These are phyloP conservation scores for Melolontha melolontha DNA, from an alignment of 2,888 invertebrate species.

Conservation along the genomic window DNA sequence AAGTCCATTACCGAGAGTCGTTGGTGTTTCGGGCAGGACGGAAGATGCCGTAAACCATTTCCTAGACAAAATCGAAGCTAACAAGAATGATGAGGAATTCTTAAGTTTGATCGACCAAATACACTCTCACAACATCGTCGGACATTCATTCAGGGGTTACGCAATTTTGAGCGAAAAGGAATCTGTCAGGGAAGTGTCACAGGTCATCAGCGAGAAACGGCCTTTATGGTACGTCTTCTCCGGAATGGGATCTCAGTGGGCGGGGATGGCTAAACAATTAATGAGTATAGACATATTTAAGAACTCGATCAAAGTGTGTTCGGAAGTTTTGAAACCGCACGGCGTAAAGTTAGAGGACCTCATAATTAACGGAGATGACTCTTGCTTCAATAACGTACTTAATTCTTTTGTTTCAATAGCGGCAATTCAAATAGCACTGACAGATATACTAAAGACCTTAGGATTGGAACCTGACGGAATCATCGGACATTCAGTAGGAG, in stretches of 20 bases:
- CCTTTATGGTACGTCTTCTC: conserved; percentile 96
- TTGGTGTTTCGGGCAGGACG: conserved; percentile 88
- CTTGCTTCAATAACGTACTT: conserved; percentile 86
- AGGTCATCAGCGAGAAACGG: conserved; percentile 71
- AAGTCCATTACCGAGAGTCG: conserved; percentile 74
- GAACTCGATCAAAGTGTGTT: conserved; percentile 80
- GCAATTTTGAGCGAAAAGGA: conserved; percentile 73
- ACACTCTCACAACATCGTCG: conserved; percentile 76
- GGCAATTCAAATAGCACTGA: conserved; percentile 95
- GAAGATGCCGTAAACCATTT: conserved; percentile 79
- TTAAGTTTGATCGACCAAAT: conserved; percentile 82
- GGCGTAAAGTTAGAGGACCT: conserved; percentile 87
- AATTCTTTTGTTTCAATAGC: conserved; percentile 95
- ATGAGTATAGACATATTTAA: conserved; percentile 87
- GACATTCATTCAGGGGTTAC: conserved; percentile 88
- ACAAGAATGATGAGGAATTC: conserved; percentile 77
- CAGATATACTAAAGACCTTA: conserved; percentile 82
- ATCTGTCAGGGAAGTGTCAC: conserved; percentile 66
- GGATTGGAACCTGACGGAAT: conserved; percentile 93
- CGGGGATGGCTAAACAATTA: conserved; percentile 91
- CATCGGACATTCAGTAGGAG: conserved; percentile 95
- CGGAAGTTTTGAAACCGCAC: conserved; percentile 81
- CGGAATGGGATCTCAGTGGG: conserved; percentile 99
- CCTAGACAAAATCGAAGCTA: conserved; percentile 72
- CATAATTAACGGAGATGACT: conserved; percentile 80